These are phyloP conservation scores for Catocala fraxini DNA, from an alignment of 2,888 invertebrate genomes.

Conservation along the genomic window DNA sequence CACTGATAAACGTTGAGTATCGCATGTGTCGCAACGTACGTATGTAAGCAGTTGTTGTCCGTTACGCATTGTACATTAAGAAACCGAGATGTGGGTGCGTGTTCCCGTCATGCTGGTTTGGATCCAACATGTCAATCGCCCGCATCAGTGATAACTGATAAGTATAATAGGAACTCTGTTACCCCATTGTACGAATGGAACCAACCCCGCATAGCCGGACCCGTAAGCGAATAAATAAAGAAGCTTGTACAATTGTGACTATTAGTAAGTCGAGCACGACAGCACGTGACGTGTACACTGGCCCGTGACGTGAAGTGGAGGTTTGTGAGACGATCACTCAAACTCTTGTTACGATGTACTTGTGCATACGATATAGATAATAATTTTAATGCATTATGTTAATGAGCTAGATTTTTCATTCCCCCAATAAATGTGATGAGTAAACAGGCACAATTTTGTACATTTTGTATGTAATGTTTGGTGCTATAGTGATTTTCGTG, in stretches of 20 bases:
- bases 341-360: slow-evolving; percentile 16
- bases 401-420: slow-evolving; percentile 42
- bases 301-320: slow-evolving; percentile 12
- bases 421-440: slow-evolving; percentile 48
- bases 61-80: no score
- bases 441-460: slow-evolving; percentile 84
- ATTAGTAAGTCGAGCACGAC: background rate
- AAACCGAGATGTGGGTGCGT: no score
- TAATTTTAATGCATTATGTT: slow-evolving; percentile 40
- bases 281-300: background rate
- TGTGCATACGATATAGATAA: slow-evolving; percentile 22
- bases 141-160: no score
- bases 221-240: background rate
- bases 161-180: no score
- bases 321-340: slow-evolving; percentile 7
- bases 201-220: background rate
- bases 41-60: no score
- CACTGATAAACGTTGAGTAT: background rate
- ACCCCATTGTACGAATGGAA: background rate
- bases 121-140: no score
- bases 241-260: slow-evolving; percentile 2
- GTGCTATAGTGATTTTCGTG: slow-evolving; percentile 84
- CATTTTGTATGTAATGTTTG: slow-evolving; percentile 86
- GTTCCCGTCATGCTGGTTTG: no score
- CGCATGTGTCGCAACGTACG: no score